phyloP scores from a whole-genome alignment of 2,888 invertebrate genomes.

The Melanchra persicariae region DNA sequence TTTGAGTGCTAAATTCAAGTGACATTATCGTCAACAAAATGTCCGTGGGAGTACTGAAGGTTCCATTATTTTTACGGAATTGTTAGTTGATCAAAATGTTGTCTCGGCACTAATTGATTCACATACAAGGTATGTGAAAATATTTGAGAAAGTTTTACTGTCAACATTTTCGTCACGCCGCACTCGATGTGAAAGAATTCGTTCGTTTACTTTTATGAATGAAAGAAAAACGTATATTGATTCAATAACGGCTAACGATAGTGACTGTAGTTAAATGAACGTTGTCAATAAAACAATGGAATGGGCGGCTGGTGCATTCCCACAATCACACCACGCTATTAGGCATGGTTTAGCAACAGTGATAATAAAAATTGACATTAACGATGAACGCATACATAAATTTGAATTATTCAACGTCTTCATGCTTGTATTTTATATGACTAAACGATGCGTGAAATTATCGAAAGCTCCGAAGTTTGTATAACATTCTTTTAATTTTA shows the following conservation, averaged over 20 bases:
- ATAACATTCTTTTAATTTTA: constrained; percentile 55
- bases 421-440: constrained; percentile 70
- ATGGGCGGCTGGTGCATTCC: constrained; percentile 63
- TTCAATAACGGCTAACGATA: constrained; percentile 64
- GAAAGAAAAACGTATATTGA: constrained; percentile 58
- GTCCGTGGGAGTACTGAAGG: constrained; percentile 54
- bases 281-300: constrained; percentile 66
- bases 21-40: constrained; percentile 57
- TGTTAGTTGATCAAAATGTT: constrained; percentile 60
- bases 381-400: constrained; percentile 70
- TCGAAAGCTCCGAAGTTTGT: constrained; percentile 67
- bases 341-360: constrained; percentile 72
- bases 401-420: constrained; percentile 71
- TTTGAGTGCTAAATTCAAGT: constrained; percentile 30
- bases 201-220: constrained; percentile 67
- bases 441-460: constrained; percentile 74
- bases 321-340: constrained; percentile 71
- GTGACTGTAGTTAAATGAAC: constrained; percentile 59
- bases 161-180: constrained; percentile 58
- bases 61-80: constrained; percentile 62
- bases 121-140: constrained; percentile 65
- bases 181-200: constrained; percentile 58
- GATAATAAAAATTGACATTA: constrained; percentile 76
- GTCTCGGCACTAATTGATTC: constrained; percentile 66
- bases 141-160: constrained; percentile 66